Base-by-base conservation (phyloP, 2,888 invertebrate species). In the Cremastobaeus sp. region DNA sequence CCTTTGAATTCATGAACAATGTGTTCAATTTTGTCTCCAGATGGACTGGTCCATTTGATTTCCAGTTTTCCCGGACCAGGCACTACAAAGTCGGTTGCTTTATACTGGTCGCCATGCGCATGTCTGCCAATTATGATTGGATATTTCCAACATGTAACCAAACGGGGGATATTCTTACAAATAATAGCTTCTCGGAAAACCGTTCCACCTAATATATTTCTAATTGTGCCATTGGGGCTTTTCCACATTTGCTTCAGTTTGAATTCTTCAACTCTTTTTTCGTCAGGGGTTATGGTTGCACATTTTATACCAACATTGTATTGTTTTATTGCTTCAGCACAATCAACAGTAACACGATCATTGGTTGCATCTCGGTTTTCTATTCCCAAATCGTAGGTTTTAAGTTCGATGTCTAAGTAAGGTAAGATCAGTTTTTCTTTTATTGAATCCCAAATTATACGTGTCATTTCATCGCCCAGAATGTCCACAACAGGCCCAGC, bases 231-330 rank as follows among this genome's bases (percentile, higher is more conserved):
- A 84, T 96, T 96, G 0, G 96, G 96, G 48, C 95, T 95, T 86
- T 94, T 95, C 95, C 95, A 96, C 95, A 96, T 96, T 86, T 95
- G 91, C 85, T 95, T 95, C 78, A 96, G 87, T 1, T 95, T 94
- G 85, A 96, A 95, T 88, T 96, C 96, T 88, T 96, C 94, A 0
- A 99, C 97, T 85, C 99, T 91, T 30, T 95, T 95, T 88, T 99
- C 99, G 88, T 99, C 99, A 1, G 99, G 98, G 0, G 99, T 99
- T 77, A 99, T 99, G 1, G 99, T 96, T 17, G 99, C 99, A 89
- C 99, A 99, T 88, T 99, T 99, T 78, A 99, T 96, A 35, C 99
- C 99, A 50, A 99, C 99, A 88, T 97, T 98, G 90, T 97, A 98
- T 86, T 96, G 96, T 87, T 96, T 95, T 62, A 99, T 92, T 9